Evolutionary conservation across 2,113 vertebrate species (phyloP).

Genomic region (Dasyurus viverrinus): DNA sequence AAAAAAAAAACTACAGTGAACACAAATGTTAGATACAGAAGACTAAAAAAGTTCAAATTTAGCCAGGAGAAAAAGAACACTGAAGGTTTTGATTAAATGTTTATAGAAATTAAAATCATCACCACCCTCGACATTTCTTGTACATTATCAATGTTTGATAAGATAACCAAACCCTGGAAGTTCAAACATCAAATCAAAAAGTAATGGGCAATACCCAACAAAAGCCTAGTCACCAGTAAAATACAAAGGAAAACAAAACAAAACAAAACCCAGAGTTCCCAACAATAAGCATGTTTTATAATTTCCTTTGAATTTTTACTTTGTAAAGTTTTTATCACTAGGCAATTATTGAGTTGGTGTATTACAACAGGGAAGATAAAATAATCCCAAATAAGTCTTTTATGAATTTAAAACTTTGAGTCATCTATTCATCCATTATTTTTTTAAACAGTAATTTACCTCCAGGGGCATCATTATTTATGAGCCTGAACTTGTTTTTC

Average conservation of each 20-base stretch:
- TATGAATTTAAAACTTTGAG: slow-evolving; percentile 1
- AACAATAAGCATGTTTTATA: slow-evolving; percentile 20
- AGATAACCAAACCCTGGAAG: not conserved
- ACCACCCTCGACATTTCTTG: slow-evolving; percentile 7
- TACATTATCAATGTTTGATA: not conserved
- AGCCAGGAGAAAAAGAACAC: not conserved
- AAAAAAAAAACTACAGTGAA: not conserved
- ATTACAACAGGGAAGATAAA: slow-evolving; percentile 34
- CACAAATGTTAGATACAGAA: not conserved
- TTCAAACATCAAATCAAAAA: slow-evolving; percentile 35
- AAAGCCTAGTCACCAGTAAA: slow-evolving; percentile 31
- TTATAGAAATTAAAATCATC: not conserved
- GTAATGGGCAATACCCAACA: not conserved
- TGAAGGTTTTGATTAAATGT: too few relatives aligned
- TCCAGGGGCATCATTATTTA: not conserved
- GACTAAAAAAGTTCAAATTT: not conserved
- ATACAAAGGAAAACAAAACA: not conserved
- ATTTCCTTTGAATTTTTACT: slow-evolving; percentile 31
- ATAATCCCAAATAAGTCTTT: slow-evolving; percentile 25
- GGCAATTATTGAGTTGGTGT: not conserved
- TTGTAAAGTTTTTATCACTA: slow-evolving; percentile 17
- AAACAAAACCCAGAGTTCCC: not conserved
- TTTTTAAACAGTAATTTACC: not conserved
- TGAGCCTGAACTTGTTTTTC: not conserved
- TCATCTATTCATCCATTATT: not conserved